Base-by-base conservation (phyloP, 2,113 vertebrate species). In the Ceuthmochares aereus region DNA sequence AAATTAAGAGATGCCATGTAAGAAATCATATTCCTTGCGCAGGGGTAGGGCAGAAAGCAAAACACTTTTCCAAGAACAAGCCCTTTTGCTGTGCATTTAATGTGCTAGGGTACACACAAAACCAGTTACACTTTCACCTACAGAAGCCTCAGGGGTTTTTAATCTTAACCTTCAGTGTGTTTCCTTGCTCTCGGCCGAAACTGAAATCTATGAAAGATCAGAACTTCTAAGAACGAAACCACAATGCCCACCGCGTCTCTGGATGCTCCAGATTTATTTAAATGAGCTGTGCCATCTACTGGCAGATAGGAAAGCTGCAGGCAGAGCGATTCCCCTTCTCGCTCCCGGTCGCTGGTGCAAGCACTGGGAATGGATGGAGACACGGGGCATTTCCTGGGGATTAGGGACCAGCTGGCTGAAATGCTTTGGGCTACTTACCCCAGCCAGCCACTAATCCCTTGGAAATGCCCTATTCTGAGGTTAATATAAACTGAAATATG, bases 221-320 rank as follows among this genome's bases (percentile, higher is more conserved):
- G 20, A 85, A 85, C 86, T 89, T 95, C 86, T 5, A 91, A 92
- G 91, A 93, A 80, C 52, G 42, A 84, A 77, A 92, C 90, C 88
- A 36, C 85, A 80, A 47, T n/a, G 82, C 36, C 55, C 73, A 11
- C 62, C 3, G 60, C 68, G 30, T 29, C 62, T 9, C 77, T 17
- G 70, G 47, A 55, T 8, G 55, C 75, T 88, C 88, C 68, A 34
- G 27, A 70, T 73, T 84, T 96, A 85, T 93, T 96, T 90, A 87
- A 93, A 82, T 17, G 82, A 70, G 56, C 82, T 72, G 66, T 84
- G 95, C 98, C 98, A 98, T 77, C 98, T 98, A 79, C 97, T 25
- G 97, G 97, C 92, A 64, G 74, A 32, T 69, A 62, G 76, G 88
- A 81, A 55, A 29, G 62, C 54, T 94, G 90, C 94, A 91, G 79